phyloP scores from a whole-genome alignment of 2,113 vertebrate species.

The Sterrhoptilus dennistouni region DNA sequence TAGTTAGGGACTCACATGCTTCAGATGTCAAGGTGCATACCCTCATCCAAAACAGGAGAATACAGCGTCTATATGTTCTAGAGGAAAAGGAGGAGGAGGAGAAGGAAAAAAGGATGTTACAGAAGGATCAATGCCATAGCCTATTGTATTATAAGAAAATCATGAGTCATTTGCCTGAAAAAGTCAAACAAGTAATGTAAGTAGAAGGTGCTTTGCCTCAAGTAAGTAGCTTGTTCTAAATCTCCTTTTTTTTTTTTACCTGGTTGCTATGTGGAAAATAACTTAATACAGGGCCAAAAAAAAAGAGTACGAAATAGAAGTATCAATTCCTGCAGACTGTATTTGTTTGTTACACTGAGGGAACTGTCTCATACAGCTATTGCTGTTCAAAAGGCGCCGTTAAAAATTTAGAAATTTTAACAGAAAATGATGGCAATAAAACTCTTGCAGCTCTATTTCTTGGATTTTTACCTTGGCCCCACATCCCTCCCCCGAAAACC shows the following conservation, averaged over 20 bases:
- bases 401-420: not conserved
- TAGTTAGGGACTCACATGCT: not conserved
- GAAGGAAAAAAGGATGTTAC: not conserved
- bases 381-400: not conserved
- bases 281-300: not conserved
- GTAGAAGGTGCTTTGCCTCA: not conserved
- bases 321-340: not conserved
- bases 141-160: not conserved
- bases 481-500: accelerated
- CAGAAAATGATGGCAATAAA: not conserved
- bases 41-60: not conserved
- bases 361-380: not conserved
- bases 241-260: not conserved
- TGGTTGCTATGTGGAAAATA: not conserved
- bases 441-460: not conserved
- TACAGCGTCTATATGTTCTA: not conserved
- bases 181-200: not conserved
- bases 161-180: not conserved
- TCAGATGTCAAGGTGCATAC: accelerated
- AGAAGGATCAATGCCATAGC: not conserved
- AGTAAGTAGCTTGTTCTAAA: not conserved
- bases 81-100: not conserved
- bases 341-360: not conserved
- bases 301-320: not conserved
- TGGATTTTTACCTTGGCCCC: not conserved